A percentile compares a stretch with the other conserved stretches of the same genome.
These are phyloP conservation scores for Picus viridis DNA, from an alignment of 2,797 vertebrate genomes.

Conservation along the genomic window DNA sequence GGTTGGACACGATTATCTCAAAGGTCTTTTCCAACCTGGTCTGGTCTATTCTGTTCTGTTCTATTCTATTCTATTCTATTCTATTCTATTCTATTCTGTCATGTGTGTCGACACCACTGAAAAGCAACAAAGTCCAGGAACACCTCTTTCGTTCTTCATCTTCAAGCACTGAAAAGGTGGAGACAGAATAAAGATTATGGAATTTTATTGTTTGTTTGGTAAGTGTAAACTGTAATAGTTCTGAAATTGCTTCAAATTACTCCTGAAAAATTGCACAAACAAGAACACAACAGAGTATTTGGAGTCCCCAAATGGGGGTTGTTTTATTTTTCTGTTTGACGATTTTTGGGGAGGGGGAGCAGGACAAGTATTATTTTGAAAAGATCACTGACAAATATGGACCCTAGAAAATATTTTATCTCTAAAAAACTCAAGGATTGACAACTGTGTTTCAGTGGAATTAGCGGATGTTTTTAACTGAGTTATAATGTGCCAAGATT, in stretches of 20 bases:
- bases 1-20: no score
- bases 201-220: background rate
- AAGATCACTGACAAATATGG: background rate
- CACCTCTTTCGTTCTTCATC: background rate
- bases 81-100: no score
- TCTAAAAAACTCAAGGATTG: background rate
- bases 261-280: background rate
- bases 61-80: no score
- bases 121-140: background rate
- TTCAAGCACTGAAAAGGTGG: background rate
- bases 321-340: background rate
- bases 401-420: background rate
- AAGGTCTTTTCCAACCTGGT: no score
- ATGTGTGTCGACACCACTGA: accelerated
- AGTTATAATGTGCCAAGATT: background rate
- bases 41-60: no score
- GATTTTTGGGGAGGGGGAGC: background rate
- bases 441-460: background rate
- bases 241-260: background rate
- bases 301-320: accelerated
- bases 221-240: background rate
- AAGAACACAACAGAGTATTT: background rate
- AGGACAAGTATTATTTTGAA: background rate
- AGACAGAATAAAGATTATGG: background rate
- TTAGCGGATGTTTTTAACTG: background rate